Conservation (phyloP, 2,888 invertebrate species). For the Rhamphomyia laevipes region DNA sequence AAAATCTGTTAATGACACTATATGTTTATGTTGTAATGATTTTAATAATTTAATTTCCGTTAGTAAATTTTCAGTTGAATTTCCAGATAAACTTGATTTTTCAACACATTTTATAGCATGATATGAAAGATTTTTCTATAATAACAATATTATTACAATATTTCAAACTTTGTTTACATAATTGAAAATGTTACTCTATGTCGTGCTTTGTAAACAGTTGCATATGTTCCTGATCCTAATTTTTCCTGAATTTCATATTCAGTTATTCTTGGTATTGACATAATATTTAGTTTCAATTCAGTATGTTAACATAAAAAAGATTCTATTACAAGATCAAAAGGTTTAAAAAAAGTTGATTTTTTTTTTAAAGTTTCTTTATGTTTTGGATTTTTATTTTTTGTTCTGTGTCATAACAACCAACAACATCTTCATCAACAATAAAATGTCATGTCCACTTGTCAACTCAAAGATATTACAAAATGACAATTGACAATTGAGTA, state of each 20-base stretch:
- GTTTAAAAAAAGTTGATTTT: too few species aligned
- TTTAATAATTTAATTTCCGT: constrained; percentile 74
- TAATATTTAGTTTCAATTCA: constrained; percentile 2
- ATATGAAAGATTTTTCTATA: constrained; percentile 49
- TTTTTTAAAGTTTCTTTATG: too few species aligned
- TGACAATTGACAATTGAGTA: too few species aligned
- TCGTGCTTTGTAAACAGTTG: constrained; percentile 68
- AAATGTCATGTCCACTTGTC: too few species aligned
- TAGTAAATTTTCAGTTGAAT: constrained; percentile 66
- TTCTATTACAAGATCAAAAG: too few species aligned
- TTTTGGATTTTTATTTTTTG: too few species aligned
- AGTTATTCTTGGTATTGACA: constrained; percentile 40
- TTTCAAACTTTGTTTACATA: not conserved
- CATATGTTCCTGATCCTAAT: constrained; percentile 73
- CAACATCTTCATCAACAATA: too few species aligned
- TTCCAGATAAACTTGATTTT: constrained; percentile 55
- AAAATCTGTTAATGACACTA: constrained; percentile 74
- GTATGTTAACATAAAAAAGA: too few species aligned
- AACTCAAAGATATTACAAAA: too few species aligned
- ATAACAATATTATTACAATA: constrained; percentile 11
- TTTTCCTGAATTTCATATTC: constrained; percentile 61
- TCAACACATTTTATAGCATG: constrained; percentile 77
- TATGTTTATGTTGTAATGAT: constrained; percentile 63
- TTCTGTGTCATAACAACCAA: too few species aligned
- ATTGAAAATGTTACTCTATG: constrained; percentile 22